These are phyloP conservation scores for Sitta carolinensis DNA, from an alignment of 2,797 vertebrate species.

Conservation along the genomic window DNA sequence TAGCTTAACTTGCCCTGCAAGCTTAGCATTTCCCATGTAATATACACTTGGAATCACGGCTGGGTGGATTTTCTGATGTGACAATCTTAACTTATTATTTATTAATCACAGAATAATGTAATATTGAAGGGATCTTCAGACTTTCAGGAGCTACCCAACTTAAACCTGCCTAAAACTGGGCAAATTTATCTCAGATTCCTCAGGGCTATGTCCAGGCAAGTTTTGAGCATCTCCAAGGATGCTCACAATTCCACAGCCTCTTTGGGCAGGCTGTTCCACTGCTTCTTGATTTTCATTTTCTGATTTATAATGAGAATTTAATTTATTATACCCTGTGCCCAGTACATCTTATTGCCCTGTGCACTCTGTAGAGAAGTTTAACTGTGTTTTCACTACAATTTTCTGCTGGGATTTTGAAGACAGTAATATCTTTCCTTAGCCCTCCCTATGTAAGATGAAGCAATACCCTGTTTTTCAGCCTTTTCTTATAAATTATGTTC, in stretches of 20 bases:
- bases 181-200: neutral
- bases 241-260: neutral
- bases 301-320: neutral
- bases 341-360: neutral
- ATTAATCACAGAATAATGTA: neutral
- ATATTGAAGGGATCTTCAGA: neutral
- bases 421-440: neutral
- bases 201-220: neutral
- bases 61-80: neutral
- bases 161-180: neutral
- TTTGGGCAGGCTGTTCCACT: neutral
- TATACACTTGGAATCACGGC: neutral
- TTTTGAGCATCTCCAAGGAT: neutral
- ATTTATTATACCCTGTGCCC: neutral
- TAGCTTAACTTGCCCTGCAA: neutral
- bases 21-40: neutral
- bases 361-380: neutral
- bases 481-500: neutral
- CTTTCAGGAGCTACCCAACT: neutral
- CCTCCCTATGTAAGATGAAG: neutral
- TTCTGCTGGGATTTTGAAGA: neutral
- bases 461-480: rapidly evolving
- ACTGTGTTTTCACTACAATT: neutral
- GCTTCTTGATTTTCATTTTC: neutral
- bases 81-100: neutral